Evolutionary conservation across 2,113 vertebrate genomes (phyloP).

Genomic region (Eclectus roratus): DNA sequence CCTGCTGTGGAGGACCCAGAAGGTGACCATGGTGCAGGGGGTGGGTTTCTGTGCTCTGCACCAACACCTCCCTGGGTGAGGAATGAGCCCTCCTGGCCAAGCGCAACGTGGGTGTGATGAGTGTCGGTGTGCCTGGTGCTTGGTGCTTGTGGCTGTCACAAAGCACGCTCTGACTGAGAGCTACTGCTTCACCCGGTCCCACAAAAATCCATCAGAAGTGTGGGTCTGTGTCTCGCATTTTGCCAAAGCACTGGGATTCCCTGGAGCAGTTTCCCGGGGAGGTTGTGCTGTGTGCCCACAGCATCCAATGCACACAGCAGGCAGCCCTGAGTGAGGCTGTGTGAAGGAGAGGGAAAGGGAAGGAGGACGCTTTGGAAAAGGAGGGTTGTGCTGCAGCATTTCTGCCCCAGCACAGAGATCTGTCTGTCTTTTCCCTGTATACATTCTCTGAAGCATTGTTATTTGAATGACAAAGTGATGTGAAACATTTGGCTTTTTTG

Average conservation of each 20-base stretch:
- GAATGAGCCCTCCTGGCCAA: not conserved
- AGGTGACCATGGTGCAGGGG: not conserved
- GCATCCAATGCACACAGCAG: rapidly evolving
- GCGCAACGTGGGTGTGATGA: rapidly evolving
- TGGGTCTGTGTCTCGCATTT: not conserved
- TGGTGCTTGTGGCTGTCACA: not conserved
- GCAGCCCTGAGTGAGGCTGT: not conserved
- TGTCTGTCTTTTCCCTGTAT: not conserved
- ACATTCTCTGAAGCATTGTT: not conserved
- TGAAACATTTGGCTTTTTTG: not conserved
- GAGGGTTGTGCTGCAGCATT: not conserved
- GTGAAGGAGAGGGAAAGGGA: not conserved
- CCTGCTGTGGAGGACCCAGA: not conserved
- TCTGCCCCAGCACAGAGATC: not conserved
- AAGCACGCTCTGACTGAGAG: not conserved
- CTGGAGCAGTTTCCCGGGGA: not conserved
- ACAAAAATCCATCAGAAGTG: not conserved
- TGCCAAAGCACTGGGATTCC: not conserved
- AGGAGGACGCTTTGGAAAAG: not conserved
- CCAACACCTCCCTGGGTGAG: not conserved
- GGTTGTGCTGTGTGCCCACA: not conserved
- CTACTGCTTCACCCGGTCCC: not conserved
- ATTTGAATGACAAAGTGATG: not conserved
- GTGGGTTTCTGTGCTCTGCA: not conserved
- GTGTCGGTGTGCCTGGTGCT: rapidly evolving